Evolutionary conservation across 2,888 invertebrate species (phyloP).

Genomic region (Machimus atricapillus): DNA sequence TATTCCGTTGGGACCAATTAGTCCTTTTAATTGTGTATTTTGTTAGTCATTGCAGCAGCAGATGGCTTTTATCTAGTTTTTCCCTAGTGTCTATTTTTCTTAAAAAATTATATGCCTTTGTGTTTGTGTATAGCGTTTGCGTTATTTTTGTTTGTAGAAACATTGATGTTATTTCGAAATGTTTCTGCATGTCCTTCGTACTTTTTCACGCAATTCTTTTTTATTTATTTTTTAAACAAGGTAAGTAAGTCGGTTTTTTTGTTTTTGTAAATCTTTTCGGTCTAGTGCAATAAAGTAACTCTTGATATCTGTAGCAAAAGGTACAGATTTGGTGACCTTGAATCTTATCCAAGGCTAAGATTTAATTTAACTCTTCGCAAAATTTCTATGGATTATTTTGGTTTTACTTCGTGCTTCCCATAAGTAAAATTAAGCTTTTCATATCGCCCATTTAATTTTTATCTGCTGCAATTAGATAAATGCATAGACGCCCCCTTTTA

Average conservation of each 20-base stretch:
- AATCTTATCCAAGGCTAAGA: too few species aligned
- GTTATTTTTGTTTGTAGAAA: neutral
- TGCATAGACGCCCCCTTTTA: neutral
- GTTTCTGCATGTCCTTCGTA: neutral
- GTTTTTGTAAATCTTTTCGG: too few species aligned
- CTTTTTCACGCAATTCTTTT: neutral
- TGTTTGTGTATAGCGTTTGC: neutral
- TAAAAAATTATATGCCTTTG: neutral
- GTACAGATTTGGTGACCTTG: too few species aligned
- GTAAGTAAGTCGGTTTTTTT: too few species aligned
- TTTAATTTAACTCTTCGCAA: too few species aligned
- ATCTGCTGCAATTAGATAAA: neutral
- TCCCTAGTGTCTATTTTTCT: neutral
- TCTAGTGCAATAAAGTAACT: too few species aligned
- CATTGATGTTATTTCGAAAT: too few species aligned
- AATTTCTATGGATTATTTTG: too few species aligned
- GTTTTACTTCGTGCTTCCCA: neutral
- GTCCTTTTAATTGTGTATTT: neutral
- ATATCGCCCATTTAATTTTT: neutral
- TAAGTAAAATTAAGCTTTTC: neutral
- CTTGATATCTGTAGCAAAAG: too few species aligned
- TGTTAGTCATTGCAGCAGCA: neutral
- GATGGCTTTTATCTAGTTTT: neutral
- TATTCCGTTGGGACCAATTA: neutral
- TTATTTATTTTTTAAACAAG: neutral